Evolutionary conservation across 2,113 vertebrate species (phyloP).

Genomic region (Hypomesus transpacificus): DNA sequence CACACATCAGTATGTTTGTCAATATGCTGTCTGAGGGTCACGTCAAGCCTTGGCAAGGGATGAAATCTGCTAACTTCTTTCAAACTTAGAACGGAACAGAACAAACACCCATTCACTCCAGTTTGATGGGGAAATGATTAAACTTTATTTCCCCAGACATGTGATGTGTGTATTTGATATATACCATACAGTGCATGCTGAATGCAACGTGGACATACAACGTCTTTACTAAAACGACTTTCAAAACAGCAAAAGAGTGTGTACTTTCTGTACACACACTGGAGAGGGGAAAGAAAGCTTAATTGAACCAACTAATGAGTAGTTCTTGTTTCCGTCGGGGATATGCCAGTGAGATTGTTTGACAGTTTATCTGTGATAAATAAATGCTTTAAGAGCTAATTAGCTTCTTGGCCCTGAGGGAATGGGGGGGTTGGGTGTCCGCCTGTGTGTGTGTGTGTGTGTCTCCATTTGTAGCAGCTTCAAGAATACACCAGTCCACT

Average conservation of each 20-base stretch:
- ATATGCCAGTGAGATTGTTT: slow-evolving; percentile 73
- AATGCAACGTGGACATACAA: slow-evolving; percentile 18
- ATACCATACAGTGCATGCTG: not conserved
- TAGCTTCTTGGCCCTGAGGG: slow-evolving; percentile 61
- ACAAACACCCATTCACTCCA: too few species aligned
- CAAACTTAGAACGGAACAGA: not conserved
- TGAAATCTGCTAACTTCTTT: not conserved
- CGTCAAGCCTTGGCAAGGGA: not conserved
- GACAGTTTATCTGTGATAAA: slow-evolving; percentile 81
- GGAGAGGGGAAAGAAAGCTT: slow-evolving; percentile 69
- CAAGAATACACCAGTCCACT: slow-evolving; percentile 42
- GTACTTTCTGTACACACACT: slow-evolving; percentile 40
- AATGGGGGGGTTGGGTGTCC: slow-evolving; percentile 60
- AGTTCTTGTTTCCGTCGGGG: slow-evolving; percentile 71
- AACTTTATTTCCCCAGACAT: too few species aligned
- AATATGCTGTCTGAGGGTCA: not conserved
- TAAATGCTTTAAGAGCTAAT: slow-evolving; percentile 77
- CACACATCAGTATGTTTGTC: not conserved
- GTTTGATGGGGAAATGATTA: too few species aligned
- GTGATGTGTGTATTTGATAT: not conserved
- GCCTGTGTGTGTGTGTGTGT: slow-evolving; percentile 38
- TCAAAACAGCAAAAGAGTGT: slow-evolving; percentile 46
- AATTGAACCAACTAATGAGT: slow-evolving; percentile 79
- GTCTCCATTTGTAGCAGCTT: slow-evolving; percentile 42
- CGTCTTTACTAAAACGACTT: slow-evolving; percentile 48